Evolutionary conservation across 37 sponge, comb jelly and placozoan genomes (phyloP).

Genomic region (Crambe crambe): DNA sequence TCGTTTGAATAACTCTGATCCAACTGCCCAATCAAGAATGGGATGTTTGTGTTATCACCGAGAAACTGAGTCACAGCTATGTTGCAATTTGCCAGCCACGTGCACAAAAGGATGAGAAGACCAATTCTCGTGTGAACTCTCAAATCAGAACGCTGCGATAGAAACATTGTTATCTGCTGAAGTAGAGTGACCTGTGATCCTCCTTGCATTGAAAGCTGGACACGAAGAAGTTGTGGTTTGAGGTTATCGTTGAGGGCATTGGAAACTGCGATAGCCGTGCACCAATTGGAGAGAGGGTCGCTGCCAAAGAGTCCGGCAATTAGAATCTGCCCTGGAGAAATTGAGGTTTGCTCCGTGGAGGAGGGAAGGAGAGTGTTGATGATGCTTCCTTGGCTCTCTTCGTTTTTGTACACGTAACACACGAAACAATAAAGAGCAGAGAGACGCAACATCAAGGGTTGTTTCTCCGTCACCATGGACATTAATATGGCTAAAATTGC

Average conservation of each 20-base stretch:
- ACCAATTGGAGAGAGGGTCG: conserved; percentile 81
- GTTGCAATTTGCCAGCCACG: conserved; percentile 79
- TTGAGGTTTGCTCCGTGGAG: conserved; percentile 39
- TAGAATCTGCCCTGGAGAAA: conserved; percentile 91
- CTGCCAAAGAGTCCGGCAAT: conserved; percentile 89
- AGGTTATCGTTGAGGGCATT: conserved; percentile 47
- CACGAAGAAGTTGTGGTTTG: conserved; percentile 81
- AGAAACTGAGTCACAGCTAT: conserved; percentile 80
- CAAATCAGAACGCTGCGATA: conserved; percentile 45
- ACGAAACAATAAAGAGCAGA: conserved; percentile 95
- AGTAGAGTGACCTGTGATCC: conserved; percentile 72
- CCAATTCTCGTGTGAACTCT: conserved; percentile 67
- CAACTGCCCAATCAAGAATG: conserved; percentile 70
- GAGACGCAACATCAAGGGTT: conserved; percentile 62
- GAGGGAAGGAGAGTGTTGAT: conserved; percentile 89
- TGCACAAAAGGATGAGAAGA: conserved; percentile 75
- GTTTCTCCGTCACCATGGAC: conserved; percentile 95
- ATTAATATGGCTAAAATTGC: conserved; percentile 86
- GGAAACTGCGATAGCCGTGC: conserved; percentile 64
- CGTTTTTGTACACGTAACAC: conserved; percentile 81
- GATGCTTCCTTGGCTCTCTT: conserved; percentile 70
- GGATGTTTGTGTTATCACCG: conserved; percentile 61
- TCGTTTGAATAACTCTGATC: conserved; percentile 64
- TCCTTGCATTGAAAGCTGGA: conserved; percentile 84
- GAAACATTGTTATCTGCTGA: conserved; percentile 65